A percentile compares a stretch with the other conserved stretches of the same genome.
Evolutionary conservation across 2,113 vertebrate genomes (phyloP).

Genomic region (Prionailurus viverrinus): DNA sequence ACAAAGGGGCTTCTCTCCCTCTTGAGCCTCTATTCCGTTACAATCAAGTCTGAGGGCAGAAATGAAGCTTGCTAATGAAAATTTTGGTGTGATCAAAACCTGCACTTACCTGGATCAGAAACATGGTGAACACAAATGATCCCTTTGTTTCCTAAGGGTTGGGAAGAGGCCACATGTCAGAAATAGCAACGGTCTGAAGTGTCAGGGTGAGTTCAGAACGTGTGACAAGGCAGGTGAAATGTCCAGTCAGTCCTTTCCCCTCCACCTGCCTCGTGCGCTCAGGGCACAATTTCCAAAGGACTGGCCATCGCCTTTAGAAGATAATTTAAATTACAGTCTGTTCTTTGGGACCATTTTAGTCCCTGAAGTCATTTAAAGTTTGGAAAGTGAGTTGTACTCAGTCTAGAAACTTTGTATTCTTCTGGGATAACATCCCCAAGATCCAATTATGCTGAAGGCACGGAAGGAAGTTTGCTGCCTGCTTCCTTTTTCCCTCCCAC

Average conservation of each 20-base stretch:
- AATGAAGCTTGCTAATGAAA: not conserved
- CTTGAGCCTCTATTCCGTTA: not conserved
- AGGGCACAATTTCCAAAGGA: constrained; percentile 31
- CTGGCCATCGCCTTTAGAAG: constrained; percentile 42
- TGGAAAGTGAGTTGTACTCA: constrained; percentile 38
- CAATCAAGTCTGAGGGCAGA: not conserved
- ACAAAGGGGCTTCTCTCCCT: not conserved
- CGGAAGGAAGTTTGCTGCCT: constrained; percentile 20
- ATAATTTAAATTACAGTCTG: constrained; percentile 66
- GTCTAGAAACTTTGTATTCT: constrained; percentile 68
- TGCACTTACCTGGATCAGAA: constrained; percentile 58
- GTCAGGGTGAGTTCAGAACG: not conserved
- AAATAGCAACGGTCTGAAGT: not conserved
- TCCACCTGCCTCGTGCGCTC: not conserved
- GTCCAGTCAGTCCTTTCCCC: not conserved
- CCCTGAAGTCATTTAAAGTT: constrained; percentile 79
- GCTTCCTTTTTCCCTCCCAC: not conserved
- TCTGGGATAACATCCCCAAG: constrained; percentile 76
- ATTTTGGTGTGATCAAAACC: not conserved
- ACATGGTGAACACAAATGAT: not conserved
- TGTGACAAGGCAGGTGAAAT: not conserved
- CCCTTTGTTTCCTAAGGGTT: not conserved
- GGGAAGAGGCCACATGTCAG: not conserved
- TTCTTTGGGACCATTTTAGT: constrained; percentile 44
- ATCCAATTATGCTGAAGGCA: constrained; percentile 71